Evolutionary conservation across 30 jellyfish, hydroid and myxozoan genomes (phyloP).

Genomic region (Turritopsis rubra): DNA sequence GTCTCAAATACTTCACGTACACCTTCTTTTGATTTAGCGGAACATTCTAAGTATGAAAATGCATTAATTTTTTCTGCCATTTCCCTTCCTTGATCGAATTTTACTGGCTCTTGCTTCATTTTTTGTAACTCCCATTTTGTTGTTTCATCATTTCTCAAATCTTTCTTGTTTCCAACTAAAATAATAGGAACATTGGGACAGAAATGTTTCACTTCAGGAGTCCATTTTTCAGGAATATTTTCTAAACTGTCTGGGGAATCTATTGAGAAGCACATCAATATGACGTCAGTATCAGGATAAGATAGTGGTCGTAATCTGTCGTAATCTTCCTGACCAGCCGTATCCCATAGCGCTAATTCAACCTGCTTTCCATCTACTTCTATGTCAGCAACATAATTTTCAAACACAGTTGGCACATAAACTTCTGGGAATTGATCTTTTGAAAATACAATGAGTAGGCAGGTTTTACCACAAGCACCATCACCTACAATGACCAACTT

Average conservation of each 20-base stretch:
- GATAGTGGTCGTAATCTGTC: conserved; percentile 98
- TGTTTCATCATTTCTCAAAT: conserved; percentile 87
- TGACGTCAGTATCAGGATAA: conserved; percentile 99
- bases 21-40: conserved; percentile 98
- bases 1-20: conserved; percentile 98
- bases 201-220: conserved; percentile 99
- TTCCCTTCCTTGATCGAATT: conserved; percentile 79
- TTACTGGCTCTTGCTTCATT: conserved; percentile 97
- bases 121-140: conserved; percentile 79
- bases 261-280: conserved; percentile 93
- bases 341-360: conserved; percentile 99
- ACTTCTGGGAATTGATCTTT: conserved; percentile 99
- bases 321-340: conserved; percentile 99
- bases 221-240: conserved; percentile 99
- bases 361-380: conserved; percentile 97
- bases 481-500: conserved; percentile 98
- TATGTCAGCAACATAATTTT: conserved; percentile 97
- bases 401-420: conserved; percentile 99
- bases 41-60: conserved; percentile 82
- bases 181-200: conserved; percentile 99
- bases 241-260: conserved; percentile 96
- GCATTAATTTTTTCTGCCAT: conserved; percentile 95
- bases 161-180: conserved; percentile 98
- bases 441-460: conserved; percentile 91
- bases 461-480: conserved; percentile 99